Evolutionary conservation across 1,140 invertebrate species (phyloP).

Genomic region (Globodera ellingtonae): DNA sequence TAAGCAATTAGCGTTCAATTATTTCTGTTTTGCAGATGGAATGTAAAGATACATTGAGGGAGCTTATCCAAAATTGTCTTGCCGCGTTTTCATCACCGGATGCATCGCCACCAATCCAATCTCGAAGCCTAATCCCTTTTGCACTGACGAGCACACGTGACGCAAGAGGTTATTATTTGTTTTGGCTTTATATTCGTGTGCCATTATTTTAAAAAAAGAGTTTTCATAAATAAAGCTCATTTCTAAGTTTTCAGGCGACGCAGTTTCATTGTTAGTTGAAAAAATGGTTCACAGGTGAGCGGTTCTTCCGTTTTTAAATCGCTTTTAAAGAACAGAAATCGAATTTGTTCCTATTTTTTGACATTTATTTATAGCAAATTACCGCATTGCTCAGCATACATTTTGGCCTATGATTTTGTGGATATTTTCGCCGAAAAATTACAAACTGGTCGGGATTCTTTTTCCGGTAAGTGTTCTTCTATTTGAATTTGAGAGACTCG

Average conservation of each 20-base stretch:
- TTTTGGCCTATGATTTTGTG: slow-evolving; percentile 27
- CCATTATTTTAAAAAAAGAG: neutral
- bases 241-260: slow-evolving; percentile 7
- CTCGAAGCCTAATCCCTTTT: neutral
- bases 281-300: slow-evolving; percentile 14
- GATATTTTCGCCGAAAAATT: slow-evolving; percentile 11
- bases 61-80: neutral
- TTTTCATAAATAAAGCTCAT: neutral
- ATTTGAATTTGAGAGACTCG: neutral
- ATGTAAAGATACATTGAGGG: neutral
- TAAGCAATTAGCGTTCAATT: too few relatives aligned
- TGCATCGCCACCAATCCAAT: neutral
- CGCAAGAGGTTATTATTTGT: neutral
- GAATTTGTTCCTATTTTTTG: neutral
- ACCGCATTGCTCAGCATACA: slow-evolving; percentile 25
- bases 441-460: neutral
- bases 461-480: neutral
- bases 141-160: neutral
- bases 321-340: too few relatives aligned
- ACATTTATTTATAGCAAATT: slow-evolving; percentile 1
- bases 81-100: neutral
- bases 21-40: neutral
- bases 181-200: neutral
- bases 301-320: neutral
- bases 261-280: slow-evolving; percentile 12